Percentiles rank a stretch among this genome's conserved stretches.
Evolutionary conservation across 1,140 invertebrate species (phyloP).

Genomic region (Callitettix versicolor): DNA sequence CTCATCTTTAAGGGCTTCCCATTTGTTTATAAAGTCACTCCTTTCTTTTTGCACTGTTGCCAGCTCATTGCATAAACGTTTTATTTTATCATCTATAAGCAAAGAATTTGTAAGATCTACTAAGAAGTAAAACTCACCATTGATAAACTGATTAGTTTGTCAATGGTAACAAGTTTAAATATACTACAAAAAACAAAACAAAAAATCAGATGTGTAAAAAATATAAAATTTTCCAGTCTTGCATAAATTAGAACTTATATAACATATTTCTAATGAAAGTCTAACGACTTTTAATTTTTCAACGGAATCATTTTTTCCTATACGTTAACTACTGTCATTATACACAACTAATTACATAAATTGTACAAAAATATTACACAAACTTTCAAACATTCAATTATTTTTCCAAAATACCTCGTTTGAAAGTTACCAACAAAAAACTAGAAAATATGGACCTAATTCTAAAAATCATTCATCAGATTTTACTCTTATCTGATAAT

Average conservation of each 20-base stretch:
- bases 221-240: background rate
- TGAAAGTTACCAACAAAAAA: no score
- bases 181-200: background rate
- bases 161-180: background rate
- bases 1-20: conserved; percentile 49
- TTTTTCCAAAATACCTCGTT: no score
- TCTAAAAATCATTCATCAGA: no score
- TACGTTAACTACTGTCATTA: no score
- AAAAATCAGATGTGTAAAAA: background rate
- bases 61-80: conserved; percentile 33
- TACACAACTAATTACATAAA: no score
- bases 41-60: conserved; percentile 36
- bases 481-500: no score
- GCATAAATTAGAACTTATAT: background rate
- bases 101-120: conserved; percentile 11
- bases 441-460: no score
- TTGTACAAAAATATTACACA: no score
- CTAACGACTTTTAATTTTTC: no score
- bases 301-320: no score
- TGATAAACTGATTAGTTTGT: background rate
- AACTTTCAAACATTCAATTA: no score
- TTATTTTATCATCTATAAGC: conserved; percentile 45
- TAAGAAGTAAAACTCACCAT: background rate
- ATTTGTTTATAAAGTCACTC: conserved; percentile 44
- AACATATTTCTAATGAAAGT: background rate